Percentiles rank a stretch among this genome's conserved stretches.
These are phyloP conservation scores for Netelia fuscicornis DNA, from an alignment of 2,888 invertebrate species.

Conservation along the genomic window DNA sequence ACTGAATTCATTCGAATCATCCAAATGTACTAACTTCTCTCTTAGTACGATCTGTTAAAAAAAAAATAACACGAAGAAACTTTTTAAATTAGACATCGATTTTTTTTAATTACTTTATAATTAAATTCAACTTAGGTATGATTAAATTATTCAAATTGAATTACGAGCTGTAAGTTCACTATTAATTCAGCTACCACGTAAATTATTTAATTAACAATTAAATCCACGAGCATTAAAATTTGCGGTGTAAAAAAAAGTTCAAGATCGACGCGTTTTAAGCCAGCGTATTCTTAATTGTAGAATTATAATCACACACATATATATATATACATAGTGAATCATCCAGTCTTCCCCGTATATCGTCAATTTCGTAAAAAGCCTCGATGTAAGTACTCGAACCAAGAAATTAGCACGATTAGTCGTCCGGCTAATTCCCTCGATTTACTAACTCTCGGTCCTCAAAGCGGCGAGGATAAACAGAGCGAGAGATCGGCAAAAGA, in stretches of 20 bases:
- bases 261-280: not conserved
- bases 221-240: not conserved
- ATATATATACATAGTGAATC: not conserved
- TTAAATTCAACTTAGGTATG: no score
- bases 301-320: not conserved
- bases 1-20: slow-evolving; percentile 15
- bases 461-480: not conserved
- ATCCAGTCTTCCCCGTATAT: not conserved
- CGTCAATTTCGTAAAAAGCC: not conserved
- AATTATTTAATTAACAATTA: not conserved
- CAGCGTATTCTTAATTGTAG: not conserved
- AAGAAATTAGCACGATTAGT: slow-evolving; percentile 62
- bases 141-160: no score
- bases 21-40: slow-evolving; percentile 27
- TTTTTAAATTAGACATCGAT: not conserved
- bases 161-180: no score
- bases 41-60: slow-evolving; percentile 8
- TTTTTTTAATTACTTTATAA: not conserved
- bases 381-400: slow-evolving; percentile 19
- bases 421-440: slow-evolving; percentile 59
- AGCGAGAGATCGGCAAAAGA: slow-evolving; percentile 8
- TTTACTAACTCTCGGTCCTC: slow-evolving; percentile 41
- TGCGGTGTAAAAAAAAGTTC: not conserved
- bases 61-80: not conserved
- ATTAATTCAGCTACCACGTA: no score